These are phyloP conservation scores for Ichneumon xanthorius DNA, from an alignment of 2,888 invertebrate species.

Conservation along the genomic window DNA sequence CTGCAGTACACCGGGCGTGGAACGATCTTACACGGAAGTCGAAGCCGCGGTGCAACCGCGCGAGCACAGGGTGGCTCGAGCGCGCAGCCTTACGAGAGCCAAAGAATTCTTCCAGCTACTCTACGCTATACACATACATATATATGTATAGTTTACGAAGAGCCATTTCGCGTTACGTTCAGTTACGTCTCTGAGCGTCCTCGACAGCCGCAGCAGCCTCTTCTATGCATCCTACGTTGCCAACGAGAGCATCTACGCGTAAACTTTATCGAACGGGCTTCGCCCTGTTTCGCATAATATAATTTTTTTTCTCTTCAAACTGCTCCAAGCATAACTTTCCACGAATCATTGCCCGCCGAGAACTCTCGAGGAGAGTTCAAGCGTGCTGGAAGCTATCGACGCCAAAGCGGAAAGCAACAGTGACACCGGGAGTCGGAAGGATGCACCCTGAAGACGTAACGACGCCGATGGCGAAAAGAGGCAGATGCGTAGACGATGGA, in stretches of 20 bases:
- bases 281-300: constrained; percentile 24
- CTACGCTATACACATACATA: neutral
- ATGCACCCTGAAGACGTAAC: constrained; percentile 48
- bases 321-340: neutral
- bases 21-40: constrained; percentile 66
- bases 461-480: constrained; percentile 40
- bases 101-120: constrained; percentile 56
- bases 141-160: constrained; percentile 25
- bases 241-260: constrained; percentile 34
- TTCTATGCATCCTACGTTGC: constrained; percentile 40
- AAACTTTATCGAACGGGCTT: constrained; percentile 41
- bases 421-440: constrained; percentile 17
- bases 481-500: constrained; percentile 11
- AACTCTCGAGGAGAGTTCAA: constrained; percentile 11
- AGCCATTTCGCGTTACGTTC: constrained; percentile 61
- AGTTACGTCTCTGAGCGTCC: constrained; percentile 55
- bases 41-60: constrained; percentile 59
- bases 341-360: constrained; percentile 22
- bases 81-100: constrained; percentile 39
- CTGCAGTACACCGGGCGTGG: constrained; percentile 27
- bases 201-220: constrained; percentile 51
- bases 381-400: neutral
- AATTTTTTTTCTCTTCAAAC: neutral
- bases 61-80: constrained; percentile 38
- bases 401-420: constrained; percentile 9